Percentiles rank a stretch among this genome's conserved stretches.
Conservation (phyloP, 92 coral and sea anemone genomes). For the Zoanthus sansibaricus region DNA sequence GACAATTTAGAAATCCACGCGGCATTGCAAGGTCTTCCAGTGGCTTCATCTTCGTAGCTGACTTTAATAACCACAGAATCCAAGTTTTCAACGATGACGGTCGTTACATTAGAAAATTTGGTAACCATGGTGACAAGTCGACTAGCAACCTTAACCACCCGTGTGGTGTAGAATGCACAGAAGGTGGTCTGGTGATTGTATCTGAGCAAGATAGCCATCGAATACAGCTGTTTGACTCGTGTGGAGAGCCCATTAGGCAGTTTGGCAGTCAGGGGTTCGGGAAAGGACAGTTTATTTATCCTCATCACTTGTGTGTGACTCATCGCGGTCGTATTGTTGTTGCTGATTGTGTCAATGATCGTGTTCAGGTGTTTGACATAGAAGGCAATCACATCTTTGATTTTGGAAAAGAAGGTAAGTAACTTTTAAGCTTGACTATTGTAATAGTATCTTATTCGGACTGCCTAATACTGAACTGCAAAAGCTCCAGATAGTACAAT, state of each 20-base stretch:
- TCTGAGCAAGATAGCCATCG: conserved; percentile 95
- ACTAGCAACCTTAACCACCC: conserved; percentile 89
- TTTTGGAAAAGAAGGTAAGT: conserved; percentile 94
- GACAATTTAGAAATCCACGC: conserved; percentile 88
- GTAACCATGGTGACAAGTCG: conserved; percentile 72
- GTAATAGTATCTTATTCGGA: too few species aligned
- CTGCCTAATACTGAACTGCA: too few species aligned
- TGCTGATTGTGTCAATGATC: conserved; percentile 97
- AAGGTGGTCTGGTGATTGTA: conserved; percentile 87
- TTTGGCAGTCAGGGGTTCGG: conserved; percentile 92
- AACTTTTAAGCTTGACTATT: neutral
- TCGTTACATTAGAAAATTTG: conserved; percentile 86
- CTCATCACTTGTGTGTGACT: conserved; percentile 87
- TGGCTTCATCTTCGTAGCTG: conserved; percentile 95
- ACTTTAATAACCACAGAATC: conserved; percentile 87
- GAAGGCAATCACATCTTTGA: conserved; percentile 80
- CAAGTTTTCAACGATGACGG: conserved; percentile 97
- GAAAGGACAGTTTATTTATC: conserved; percentile 90
- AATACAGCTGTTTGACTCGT: conserved; percentile 81
- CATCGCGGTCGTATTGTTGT: conserved; percentile 83
- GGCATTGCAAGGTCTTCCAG: conserved; percentile 82
- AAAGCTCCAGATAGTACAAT: too few species aligned
- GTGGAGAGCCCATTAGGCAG: conserved; percentile 84
- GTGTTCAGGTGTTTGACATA: conserved; percentile 91
- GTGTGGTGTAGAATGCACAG: conserved; percentile 87